Conservation (phyloP, 2,113 vertebrate genomes). For the Chaenogobius annularis region DNA sequence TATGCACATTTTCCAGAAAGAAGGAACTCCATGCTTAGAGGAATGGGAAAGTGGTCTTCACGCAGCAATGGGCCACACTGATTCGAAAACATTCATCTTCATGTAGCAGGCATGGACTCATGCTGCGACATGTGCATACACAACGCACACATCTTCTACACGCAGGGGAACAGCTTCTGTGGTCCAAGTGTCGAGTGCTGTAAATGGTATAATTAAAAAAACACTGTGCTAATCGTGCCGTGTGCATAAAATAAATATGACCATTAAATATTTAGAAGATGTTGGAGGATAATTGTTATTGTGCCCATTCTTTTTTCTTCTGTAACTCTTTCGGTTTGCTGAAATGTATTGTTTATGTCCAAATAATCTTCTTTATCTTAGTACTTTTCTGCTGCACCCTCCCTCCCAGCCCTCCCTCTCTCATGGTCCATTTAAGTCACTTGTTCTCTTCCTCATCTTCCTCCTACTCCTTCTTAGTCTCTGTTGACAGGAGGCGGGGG, state of each 20-base stretch:
- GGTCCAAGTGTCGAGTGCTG: not conserved
- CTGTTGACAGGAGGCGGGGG: constrained; percentile 45
- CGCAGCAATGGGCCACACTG: constrained; percentile 49
- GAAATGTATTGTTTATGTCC: constrained; percentile 17
- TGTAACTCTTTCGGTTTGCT: constrained; percentile 10
- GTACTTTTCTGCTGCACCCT: constrained; percentile 3
- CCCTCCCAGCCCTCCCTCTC: not conserved
- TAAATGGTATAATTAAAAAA: not conserved
- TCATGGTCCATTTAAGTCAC: constrained; percentile 42
- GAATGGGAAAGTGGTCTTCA: constrained; percentile 54
- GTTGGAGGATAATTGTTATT: constrained; percentile 7
- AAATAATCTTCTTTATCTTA: constrained; percentile 2
- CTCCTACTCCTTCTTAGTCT: constrained; percentile 37
- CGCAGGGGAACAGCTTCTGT: not conserved
- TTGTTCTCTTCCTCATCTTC: constrained; percentile 28
- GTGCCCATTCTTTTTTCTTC: not conserved
- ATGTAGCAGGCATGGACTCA: constrained; percentile 61
- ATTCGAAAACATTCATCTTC: constrained; percentile 70
- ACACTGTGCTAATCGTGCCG: constrained; percentile 1
- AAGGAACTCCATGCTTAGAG: constrained; percentile 35
- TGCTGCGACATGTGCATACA: constrained; percentile 25
- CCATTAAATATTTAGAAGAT: constrained; percentile 27
- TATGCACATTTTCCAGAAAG: constrained; percentile 24
- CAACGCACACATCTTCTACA: not conserved
- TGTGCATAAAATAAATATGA: constrained; percentile 20